Evolutionary conservation across 1,140 invertebrate species (phyloP), one percentile per base, ranked within the genome.

Genomic region (Zaprionus vittiger): DNA sequence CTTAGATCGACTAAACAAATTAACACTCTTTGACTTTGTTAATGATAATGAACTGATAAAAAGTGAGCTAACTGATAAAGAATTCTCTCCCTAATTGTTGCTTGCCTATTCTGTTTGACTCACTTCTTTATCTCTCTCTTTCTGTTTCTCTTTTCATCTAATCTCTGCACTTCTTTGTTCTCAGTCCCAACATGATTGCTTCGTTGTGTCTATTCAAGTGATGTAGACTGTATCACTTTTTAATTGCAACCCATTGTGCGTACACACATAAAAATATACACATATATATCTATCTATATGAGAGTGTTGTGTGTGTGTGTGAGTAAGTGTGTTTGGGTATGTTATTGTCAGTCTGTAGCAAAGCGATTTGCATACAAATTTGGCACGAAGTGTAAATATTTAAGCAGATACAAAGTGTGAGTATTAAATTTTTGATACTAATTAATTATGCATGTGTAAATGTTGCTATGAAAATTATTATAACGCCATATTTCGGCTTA

Each of bases 381-480:
- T 91, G 90, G 89, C 89, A 91, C 89, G 89, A 91, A 91, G 79
- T 91, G 89, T 91, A 91, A 91, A 91, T 91, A 91, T 91, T 91
- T 91, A 91, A 91, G 81, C 83, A 85, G 87, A 89, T 89, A 84
- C 89, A 91, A 91, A 91, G 90, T 90, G 85, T 85, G 81, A 86
- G 83, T 80, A 83, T 82, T 84, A 91, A 91, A 91, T 91, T 91
- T 91, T 91, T 90, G 85, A 90, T 91, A 91, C 90, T 91, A 91
- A 91, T 91, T 91, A 91, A 91, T 91, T 91, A 91, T 91, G 89
- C 89, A 91, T 91, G 79, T 91, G 89, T 91, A 91, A 91, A 91
- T 91, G 87, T 84, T 84, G 77, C 81, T 80, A 85, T 91, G 86
- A 90, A 90, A 90, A 90, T 90, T 82, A 90, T 89, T 89, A 90